phyloP scores from a whole-genome alignment of 1,140 invertebrate species.

The Laodelphax striatellus region DNA sequence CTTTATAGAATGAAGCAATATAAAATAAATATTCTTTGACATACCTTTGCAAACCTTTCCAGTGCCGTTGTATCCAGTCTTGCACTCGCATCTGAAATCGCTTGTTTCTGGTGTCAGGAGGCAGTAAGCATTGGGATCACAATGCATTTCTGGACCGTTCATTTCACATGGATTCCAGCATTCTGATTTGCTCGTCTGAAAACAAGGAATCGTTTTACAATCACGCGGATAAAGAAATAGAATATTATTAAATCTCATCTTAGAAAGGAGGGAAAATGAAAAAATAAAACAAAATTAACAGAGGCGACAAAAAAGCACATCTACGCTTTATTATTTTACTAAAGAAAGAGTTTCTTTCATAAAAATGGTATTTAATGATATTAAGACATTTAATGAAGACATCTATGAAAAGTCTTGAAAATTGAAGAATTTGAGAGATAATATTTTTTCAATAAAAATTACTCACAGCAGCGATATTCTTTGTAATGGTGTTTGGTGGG shows the following conservation, averaged over 20 bases:
- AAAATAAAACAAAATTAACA: constrained; percentile 6
- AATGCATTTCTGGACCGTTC: constrained; percentile 70
- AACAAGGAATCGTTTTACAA: constrained; percentile 12
- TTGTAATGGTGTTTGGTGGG: constrained; percentile 86
- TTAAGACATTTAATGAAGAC: too few relatives aligned
- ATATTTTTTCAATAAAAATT: too few relatives aligned
- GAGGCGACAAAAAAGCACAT: too few relatives aligned
- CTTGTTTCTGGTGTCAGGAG: constrained; percentile 71
- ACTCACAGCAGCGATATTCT: constrained; percentile 63
- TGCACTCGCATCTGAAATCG: constrained; percentile 87
- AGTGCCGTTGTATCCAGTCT: constrained; percentile 84
- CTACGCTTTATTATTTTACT: too few relatives aligned
- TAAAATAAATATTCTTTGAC: too few relatives aligned
- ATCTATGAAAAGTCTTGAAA: too few relatives aligned
- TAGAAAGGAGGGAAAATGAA: not conserved
- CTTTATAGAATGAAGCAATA: too few relatives aligned
- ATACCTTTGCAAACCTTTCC: constrained; percentile 60
- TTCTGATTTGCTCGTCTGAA: constrained; percentile 62
- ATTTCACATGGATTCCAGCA: constrained; percentile 87
- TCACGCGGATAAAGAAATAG: constrained; percentile 6
- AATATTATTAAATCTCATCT: constrained; percentile 2
- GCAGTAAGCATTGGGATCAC: constrained; percentile 80
- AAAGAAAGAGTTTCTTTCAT: too few relatives aligned
- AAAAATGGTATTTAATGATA: too few relatives aligned
- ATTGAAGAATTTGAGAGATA: too few relatives aligned